phyloP scores from a whole-genome alignment of 2,113 vertebrate genomes.

The Engystomops pustulosus region DNA sequence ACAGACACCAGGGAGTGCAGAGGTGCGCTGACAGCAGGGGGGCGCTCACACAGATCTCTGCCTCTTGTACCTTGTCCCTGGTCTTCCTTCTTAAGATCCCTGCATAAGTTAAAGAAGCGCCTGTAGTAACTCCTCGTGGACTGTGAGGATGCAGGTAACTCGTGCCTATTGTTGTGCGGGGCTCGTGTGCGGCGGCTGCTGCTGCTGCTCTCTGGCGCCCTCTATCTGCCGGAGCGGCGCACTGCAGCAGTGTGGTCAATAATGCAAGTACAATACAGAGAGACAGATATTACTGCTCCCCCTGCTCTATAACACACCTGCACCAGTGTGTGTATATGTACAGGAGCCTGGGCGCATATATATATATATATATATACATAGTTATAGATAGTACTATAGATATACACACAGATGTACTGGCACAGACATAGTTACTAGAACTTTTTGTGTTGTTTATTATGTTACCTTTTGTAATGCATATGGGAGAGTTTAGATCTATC shows the following conservation, averaged over 20 bases:
- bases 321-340: too few species aligned
- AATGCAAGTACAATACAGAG: too few species aligned
- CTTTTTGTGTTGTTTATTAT: too few species aligned
- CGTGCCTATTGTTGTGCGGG: neutral
- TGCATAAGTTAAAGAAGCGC: neutral
- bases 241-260: neutral
- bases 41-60: neutral
- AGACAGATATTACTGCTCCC: too few species aligned
- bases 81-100: neutral
- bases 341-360: too few species aligned
- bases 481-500: too few species aligned
- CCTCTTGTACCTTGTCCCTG: neutral
- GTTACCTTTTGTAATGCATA: too few species aligned
- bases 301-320: too few species aligned
- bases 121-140: neutral
- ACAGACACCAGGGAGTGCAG: neutral
- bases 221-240: neutral
- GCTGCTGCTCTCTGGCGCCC: neutral
- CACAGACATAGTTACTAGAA: too few species aligned
- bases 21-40: neutral
- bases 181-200: neutral
- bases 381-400: too few species aligned
- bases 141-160: constrained; percentile 43
- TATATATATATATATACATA: too few species aligned
- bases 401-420: too few species aligned